Conservation (phyloP, 2,888 invertebrate genomes). For the Neria commutata region DNA sequence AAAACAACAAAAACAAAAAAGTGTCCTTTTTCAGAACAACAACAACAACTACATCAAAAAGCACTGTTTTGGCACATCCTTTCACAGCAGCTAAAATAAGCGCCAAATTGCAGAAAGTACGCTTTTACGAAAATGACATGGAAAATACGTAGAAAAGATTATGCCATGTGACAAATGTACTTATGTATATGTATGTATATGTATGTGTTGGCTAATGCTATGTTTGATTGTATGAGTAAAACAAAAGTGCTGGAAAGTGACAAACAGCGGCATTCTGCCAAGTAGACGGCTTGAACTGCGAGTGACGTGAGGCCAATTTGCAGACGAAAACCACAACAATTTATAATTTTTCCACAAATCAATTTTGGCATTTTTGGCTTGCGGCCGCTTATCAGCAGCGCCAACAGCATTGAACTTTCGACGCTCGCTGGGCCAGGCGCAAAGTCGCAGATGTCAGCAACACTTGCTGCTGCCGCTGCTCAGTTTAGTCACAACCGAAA, state of each 20-base stretch:
- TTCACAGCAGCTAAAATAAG: too few relatives aligned
- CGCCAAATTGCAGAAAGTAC: constrained; percentile 22
- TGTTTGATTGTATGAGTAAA: too few relatives aligned
- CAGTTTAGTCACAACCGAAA: constrained; percentile 28
- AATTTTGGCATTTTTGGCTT: constrained; percentile 3
- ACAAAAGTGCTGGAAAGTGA: constrained; percentile 7
- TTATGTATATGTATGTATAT: not conserved
- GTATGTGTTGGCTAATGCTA: too few relatives aligned
- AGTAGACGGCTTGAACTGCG: too few relatives aligned
- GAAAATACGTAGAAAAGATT: constrained; percentile 51
- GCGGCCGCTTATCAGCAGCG: constrained; percentile 32
- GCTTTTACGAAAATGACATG: constrained; percentile 47
- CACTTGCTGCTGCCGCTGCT: constrained; percentile 34
- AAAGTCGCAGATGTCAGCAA: constrained; percentile 32
- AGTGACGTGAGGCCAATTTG: too few relatives aligned
- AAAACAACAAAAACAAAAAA: constrained; percentile 27
- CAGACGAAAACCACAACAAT: constrained; percentile 4
- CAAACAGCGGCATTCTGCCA: too few relatives aligned
- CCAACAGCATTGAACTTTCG: constrained; percentile 39
- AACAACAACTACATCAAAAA: not conserved
- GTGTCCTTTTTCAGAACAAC: constrained; percentile 18
- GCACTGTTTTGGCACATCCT: too few relatives aligned
- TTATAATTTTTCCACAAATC: constrained; percentile 10
- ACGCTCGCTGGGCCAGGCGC: not conserved
- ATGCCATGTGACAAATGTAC: constrained; percentile 34